Evolutionary conservation across 2,113 vertebrate genomes (phyloP).

Genomic region (Prunella himalayana): DNA sequence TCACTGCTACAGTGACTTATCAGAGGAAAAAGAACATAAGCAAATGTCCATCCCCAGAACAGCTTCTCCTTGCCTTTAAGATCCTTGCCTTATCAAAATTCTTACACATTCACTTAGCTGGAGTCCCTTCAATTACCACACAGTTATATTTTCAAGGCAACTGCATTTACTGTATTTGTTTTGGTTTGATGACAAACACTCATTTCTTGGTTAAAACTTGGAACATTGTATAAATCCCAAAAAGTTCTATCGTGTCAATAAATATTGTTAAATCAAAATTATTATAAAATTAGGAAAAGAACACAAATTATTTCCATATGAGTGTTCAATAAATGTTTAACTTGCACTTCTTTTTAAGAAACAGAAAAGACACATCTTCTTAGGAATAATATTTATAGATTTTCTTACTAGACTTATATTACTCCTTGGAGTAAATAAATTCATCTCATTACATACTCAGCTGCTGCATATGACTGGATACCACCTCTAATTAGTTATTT

Average conservation of each 20-base stretch:
- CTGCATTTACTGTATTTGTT: not conserved
- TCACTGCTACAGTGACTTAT: not conserved
- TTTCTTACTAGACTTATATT: not conserved
- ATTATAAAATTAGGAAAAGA: not conserved
- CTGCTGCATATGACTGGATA: not conserved
- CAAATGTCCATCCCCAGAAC: not conserved
- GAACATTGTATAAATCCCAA: not conserved
- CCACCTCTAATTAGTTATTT: not conserved
- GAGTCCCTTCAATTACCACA: not conserved
- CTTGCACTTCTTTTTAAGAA: not conserved
- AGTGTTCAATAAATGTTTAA: not conserved
- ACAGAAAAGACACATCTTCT: not conserved
- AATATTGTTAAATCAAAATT: not conserved
- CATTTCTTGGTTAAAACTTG: not conserved
- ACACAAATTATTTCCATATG: not conserved
- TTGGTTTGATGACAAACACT: not conserved
- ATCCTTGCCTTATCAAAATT: not conserved
- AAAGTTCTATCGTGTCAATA: not conserved
- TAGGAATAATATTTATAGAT: not conserved
- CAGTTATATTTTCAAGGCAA: not conserved
- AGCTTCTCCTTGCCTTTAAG: not conserved
- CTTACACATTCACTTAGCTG: not conserved
- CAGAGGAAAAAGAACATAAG: not conserved
- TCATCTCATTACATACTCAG: not conserved
- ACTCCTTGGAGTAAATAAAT: not conserved